Evolutionary conservation across 2,797 vertebrate species (phyloP).

Genomic region (Cichlasoma orientale): DNA sequence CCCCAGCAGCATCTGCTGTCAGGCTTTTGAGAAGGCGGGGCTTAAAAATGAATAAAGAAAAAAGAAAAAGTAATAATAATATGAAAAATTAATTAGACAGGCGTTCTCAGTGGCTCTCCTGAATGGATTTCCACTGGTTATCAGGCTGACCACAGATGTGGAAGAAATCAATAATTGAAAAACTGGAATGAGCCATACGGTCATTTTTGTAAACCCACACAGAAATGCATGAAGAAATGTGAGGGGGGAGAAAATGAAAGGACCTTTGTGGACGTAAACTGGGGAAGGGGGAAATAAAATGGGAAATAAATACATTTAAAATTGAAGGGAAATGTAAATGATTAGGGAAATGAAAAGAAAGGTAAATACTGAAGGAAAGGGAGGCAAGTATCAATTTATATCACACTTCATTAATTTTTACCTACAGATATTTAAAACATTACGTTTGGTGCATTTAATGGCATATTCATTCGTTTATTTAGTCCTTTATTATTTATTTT

Average conservation of each 20-base stretch:
- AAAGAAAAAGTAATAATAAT: too few relatives aligned
- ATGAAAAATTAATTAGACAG: background rate
- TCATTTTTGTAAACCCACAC: background rate
- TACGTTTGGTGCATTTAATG: too few relatives aligned
- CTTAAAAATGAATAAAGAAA: background rate
- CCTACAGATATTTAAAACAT: too few relatives aligned
- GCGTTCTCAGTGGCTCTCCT: background rate
- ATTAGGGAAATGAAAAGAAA: too few relatives aligned
- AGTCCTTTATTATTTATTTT: background rate
- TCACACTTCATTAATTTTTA: too few relatives aligned
- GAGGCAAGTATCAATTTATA: too few relatives aligned
- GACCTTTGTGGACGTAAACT: background rate
- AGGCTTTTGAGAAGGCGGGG: background rate
- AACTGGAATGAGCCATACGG: background rate
- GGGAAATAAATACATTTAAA: too few relatives aligned
- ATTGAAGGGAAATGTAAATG: too few relatives aligned
- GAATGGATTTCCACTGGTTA: background rate
- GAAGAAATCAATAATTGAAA: background rate
- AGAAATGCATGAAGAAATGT: background rate
- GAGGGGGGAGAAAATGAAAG: too few relatives aligned
- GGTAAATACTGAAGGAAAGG: too few relatives aligned
- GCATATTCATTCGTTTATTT: background rate
- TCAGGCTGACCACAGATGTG: background rate
- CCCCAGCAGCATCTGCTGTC: too few relatives aligned
- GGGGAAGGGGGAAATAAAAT: too few relatives aligned